Conservation (phyloP, 2,888 invertebrate species). For the Drosophila quinaria region DNA sequence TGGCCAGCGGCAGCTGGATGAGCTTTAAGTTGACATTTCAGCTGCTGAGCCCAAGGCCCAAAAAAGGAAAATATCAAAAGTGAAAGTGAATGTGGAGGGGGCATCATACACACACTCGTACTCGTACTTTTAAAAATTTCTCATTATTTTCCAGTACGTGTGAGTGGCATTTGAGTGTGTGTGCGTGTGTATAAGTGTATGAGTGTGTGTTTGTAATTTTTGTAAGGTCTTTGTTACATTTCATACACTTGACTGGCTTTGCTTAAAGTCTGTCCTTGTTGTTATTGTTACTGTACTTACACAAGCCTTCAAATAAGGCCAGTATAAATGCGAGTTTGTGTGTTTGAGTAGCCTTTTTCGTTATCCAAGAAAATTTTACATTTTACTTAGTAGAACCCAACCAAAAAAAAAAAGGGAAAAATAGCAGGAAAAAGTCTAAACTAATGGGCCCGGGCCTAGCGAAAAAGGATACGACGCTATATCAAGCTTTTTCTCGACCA, state of each 20-base stretch:
- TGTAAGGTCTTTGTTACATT: constrained; percentile 78
- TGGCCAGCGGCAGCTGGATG: constrained; percentile 62
- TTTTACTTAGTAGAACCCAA: constrained; percentile 36
- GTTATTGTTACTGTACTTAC: constrained; percentile 56
- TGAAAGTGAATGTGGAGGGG: constrained; percentile 33
- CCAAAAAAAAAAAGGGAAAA: background rate
- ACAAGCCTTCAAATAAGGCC: constrained; percentile 40
- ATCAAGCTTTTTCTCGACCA: constrained; percentile 48
- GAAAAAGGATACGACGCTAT: constrained; percentile 18
- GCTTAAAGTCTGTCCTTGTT: constrained; percentile 60
- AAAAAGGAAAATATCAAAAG: constrained; percentile 56
- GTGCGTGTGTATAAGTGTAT: constrained; percentile 26
- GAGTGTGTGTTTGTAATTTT: constrained; percentile 62
- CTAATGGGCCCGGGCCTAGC: constrained; percentile 60
- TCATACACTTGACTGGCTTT: constrained; percentile 76
- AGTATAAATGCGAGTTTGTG: constrained; percentile 22
- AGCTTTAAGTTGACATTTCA: constrained; percentile 78
- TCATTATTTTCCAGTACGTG: constrained; percentile 69
- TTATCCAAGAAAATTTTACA: constrained; percentile 55
- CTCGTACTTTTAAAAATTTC: constrained; percentile 74
- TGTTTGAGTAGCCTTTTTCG: constrained; percentile 53
- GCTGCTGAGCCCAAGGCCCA: constrained; percentile 41
- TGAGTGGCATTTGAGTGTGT: constrained; percentile 44
- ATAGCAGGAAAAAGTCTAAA: constrained; percentile 19
- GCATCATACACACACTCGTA: constrained; percentile 37